Conservation (phyloP, 1,140 invertebrate species). For the Dendrolimus punctatus region DNA sequence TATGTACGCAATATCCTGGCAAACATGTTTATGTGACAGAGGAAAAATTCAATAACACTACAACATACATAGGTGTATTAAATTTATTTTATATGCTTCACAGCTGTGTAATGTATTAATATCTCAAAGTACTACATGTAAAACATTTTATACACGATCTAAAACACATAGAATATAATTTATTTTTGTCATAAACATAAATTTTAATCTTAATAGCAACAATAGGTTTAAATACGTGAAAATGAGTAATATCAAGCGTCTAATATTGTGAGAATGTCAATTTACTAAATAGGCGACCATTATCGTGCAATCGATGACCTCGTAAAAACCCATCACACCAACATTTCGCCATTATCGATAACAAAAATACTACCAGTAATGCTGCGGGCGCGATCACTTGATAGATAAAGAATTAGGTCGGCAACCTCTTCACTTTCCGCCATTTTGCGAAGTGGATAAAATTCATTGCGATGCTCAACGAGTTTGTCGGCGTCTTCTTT, state of each 20-base stretch:
- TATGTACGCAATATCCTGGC: slow-evolving; percentile 4
- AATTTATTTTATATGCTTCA: no score
- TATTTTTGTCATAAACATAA: slow-evolving; percentile 2
- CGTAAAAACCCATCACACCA: slow-evolving; percentile 25
- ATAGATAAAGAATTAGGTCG: slow-evolving; percentile 85
- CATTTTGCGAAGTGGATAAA: slow-evolving; percentile 43
- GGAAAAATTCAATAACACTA: not conserved
- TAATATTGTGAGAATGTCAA: no score
- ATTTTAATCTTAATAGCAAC: not conserved
- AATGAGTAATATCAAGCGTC: not conserved
- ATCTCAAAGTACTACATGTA: no score
- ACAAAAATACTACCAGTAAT: slow-evolving; percentile 85
- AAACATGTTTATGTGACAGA: not conserved
- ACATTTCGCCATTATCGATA: slow-evolving; percentile 85
- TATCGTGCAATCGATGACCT: not conserved
- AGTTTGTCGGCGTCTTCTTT: slow-evolving; percentile 21
- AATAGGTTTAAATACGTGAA: not conserved
- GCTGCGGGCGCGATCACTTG: slow-evolving; percentile 84
- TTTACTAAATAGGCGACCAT: no score
- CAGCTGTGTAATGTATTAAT: no score
- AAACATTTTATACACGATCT: not conserved
- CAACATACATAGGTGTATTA: no score
- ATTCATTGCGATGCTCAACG: slow-evolving; percentile 18
- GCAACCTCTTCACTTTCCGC: slow-evolving; percentile 80
- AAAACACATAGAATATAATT: not conserved